Percentiles rank a stretch among this genome's conserved stretches.
Conservation (phyloP, 2,888 invertebrate genomes). For the Xestia ashworthii region DNA sequence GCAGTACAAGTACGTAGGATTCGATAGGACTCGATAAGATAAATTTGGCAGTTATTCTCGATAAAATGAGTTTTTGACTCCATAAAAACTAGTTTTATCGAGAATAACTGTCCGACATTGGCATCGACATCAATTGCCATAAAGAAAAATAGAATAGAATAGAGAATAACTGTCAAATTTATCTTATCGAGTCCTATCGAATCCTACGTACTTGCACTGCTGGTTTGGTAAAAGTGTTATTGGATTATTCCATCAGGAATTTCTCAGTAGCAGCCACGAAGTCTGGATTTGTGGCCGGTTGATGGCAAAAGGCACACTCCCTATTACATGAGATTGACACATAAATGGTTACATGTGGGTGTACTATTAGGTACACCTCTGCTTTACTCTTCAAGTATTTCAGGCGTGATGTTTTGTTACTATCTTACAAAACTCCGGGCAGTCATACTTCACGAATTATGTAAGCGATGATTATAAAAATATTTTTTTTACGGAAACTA, state of each 20-base stretch:
- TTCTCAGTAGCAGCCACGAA: not conserved
- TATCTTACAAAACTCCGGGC: not conserved
- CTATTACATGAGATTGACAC: not conserved
- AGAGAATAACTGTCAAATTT: too few relatives aligned
- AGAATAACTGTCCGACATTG: too few relatives aligned
- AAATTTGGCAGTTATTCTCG: too few relatives aligned
- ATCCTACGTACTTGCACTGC: too few relatives aligned
- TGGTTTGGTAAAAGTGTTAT: too few relatives aligned
- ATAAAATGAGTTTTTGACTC: too few relatives aligned
- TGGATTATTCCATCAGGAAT: not conserved
- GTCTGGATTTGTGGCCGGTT: not conserved
- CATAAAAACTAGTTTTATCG: too few relatives aligned
- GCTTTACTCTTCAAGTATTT: not conserved
- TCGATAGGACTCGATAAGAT: too few relatives aligned
- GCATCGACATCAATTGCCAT: too few relatives aligned
- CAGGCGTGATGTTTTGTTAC: not conserved
- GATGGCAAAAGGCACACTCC: not conserved
- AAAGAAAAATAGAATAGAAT: too few relatives aligned
- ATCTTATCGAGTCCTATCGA: too few relatives aligned
- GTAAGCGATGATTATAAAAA: not conserved
- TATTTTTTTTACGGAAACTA: not conserved
- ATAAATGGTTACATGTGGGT: not conserved
- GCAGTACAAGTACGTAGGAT: too few relatives aligned
- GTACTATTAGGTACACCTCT: not conserved
- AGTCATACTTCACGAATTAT: not conserved